Percentiles rank a stretch among this genome's conserved stretches.
Conservation (phyloP, 2,797 vertebrate genomes). For the Astyanax mexicanus region DNA sequence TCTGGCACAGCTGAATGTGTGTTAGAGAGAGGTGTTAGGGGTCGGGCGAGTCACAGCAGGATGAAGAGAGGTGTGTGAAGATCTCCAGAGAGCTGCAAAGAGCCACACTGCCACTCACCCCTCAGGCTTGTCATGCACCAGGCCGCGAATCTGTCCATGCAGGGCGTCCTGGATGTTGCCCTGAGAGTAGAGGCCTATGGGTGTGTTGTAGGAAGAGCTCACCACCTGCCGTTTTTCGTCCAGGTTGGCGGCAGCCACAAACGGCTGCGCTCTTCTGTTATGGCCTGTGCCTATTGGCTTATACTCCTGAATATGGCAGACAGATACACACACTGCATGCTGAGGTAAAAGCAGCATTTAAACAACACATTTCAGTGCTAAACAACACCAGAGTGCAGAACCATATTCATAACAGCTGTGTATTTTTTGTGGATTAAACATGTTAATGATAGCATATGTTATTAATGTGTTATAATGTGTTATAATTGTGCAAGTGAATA, state of each 20-base stretch:
- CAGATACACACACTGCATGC: slow-evolving; percentile 77
- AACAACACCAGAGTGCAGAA: not conserved
- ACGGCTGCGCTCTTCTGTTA: slow-evolving; percentile 89
- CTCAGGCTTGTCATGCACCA: slow-evolving; percentile 80
- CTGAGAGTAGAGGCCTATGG: slow-evolving; percentile 90
- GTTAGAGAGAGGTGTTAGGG: slow-evolving; percentile 29
- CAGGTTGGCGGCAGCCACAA: slow-evolving; percentile 88
- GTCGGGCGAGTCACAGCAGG: slow-evolving; percentile 27
- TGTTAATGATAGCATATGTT: too few species aligned
- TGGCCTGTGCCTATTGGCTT: slow-evolving; percentile 88
- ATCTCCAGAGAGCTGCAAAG: not conserved
- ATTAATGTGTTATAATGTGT: too few species aligned
- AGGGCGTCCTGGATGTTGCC: slow-evolving; percentile 89
- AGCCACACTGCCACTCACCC: slow-evolving; percentile 78
- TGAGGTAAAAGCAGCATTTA: slow-evolving; percentile 66
- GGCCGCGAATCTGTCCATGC: slow-evolving; percentile 86
- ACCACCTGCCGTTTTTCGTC: slow-evolving; percentile 91
- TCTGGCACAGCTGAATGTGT: not conserved
- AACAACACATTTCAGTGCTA: slow-evolving; percentile 12
- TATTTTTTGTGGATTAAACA: not conserved
- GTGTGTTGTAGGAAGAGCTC: slow-evolving; percentile 90
- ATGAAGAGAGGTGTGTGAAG: not conserved
- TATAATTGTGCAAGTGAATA: too few species aligned
- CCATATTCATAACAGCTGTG: not conserved
- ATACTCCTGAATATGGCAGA: slow-evolving; percentile 82